Evolutionary conservation across 1,140 invertebrate species (phyloP).

Genomic region (Papilio polyxenes): DNA sequence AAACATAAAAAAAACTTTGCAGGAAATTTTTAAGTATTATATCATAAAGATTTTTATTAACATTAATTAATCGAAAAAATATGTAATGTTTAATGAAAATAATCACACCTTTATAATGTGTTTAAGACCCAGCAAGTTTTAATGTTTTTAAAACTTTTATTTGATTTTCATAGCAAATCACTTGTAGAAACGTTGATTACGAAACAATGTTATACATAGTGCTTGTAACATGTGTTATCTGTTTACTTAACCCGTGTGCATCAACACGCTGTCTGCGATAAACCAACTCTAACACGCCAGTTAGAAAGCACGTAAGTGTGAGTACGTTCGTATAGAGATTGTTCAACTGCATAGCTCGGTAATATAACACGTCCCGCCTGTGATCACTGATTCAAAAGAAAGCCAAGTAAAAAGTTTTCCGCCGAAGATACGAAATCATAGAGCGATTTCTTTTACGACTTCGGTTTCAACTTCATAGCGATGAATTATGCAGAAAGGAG

Average conservation of each 20-base stretch:
- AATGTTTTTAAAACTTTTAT: background rate
- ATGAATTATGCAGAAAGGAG: constrained; percentile 79
- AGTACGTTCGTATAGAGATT: constrained; percentile 18
- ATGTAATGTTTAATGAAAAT: background rate
- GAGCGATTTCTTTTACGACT: constrained; percentile 80
- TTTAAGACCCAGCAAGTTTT: too few species aligned
- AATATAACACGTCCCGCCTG: constrained; percentile 50
- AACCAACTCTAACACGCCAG: background rate
- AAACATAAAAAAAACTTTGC: constrained; percentile 57
- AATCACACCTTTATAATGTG: too few species aligned
- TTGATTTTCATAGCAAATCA: background rate
- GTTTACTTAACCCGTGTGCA: constrained; percentile 18
- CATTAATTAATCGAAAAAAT: background rate
- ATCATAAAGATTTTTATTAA: background rate
- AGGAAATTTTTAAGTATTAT: background rate
- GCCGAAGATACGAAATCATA: constrained; percentile 78
- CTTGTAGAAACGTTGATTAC: background rate
- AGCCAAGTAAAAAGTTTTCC: constrained; percentile 74
- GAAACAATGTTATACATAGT: constrained; percentile 8
- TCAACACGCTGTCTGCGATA: constrained; percentile 9
- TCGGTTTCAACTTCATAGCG: constrained; percentile 79
- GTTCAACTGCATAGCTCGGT: constrained; percentile 43
- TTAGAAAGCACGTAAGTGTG: constrained; percentile 3
- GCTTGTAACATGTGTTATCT: constrained; percentile 11
- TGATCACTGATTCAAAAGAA: constrained; percentile 71